A percentile compares a stretch with the other conserved stretches of the same genome.
Evolutionary conservation across 2,888 invertebrate genomes (phyloP).

Genomic region (Ptychoptera albimana): DNA sequence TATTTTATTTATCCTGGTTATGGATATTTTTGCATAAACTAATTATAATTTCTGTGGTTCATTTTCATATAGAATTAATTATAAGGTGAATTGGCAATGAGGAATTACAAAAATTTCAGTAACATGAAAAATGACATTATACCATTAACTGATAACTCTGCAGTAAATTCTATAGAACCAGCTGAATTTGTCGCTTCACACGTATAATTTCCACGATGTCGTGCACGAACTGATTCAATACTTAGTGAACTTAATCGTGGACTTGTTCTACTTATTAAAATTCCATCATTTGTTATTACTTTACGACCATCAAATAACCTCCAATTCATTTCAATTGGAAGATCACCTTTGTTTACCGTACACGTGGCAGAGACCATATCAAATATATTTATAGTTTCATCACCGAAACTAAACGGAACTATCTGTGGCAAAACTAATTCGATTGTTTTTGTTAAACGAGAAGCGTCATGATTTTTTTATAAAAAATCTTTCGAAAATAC

Average conservation of each 20-base stretch:
- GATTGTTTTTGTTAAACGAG: background rate
- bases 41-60: too few relatives aligned
- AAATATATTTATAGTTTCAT: conserved; percentile 58
- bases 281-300: conserved; percentile 38
- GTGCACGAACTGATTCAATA: conserved; percentile 49
- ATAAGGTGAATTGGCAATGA: background rate
- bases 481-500: background rate
- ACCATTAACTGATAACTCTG: conserved; percentile 60
- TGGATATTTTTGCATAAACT: too few relatives aligned
- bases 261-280: conserved; percentile 41
- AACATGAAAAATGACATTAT: background rate
- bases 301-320: conserved; percentile 38
- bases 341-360: conserved; percentile 60
- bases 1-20: too few relatives aligned
- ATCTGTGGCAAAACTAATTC: conserved; percentile 60
- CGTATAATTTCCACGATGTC: conserved; percentile 58
- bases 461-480: background rate
- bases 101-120: background rate
- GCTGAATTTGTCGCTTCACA: conserved; percentile 57
- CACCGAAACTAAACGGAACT: conserved; percentile 59
- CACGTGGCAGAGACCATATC: conserved; percentile 58
- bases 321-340: conserved; percentile 62
- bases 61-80: too few relatives aligned
- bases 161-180: conserved; percentile 50
- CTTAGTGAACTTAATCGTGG: conserved; percentile 49